Conservation (phyloP, 2,888 invertebrate species). For the Thera obeliscata region DNA sequence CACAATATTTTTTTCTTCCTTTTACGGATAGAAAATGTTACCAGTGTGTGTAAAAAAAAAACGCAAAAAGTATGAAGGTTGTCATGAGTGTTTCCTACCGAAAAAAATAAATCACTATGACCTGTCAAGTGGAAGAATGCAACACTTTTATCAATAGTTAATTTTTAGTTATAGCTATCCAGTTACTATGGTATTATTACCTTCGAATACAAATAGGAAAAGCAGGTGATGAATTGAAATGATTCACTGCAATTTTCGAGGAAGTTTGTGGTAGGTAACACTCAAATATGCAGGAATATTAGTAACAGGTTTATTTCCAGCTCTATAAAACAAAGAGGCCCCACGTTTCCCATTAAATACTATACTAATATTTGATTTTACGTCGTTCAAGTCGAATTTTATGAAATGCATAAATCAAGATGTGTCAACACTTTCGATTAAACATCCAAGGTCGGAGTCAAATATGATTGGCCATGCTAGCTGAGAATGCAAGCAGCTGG, state of each 20-base stretch:
- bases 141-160: background rate
- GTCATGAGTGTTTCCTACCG: too few relatives aligned
- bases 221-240: background rate
- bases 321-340: conserved; percentile 67
- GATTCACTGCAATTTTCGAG: conserved; percentile 10
- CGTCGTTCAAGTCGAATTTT: conserved; percentile 68
- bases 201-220: background rate
- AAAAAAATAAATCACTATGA: too few relatives aligned
- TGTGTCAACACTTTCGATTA: conserved; percentile 82
- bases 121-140: too few relatives aligned
- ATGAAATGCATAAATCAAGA: conserved; percentile 74
- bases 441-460: conserved; percentile 66
- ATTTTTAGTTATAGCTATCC: background rate
- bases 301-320: conserved; percentile 58
- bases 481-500: conserved; percentile 10
- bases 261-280: conserved; percentile 37
- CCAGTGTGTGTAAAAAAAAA: too few relatives aligned
- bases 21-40: too few relatives aligned
- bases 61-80: too few relatives aligned
- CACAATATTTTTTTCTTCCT: too few relatives aligned
- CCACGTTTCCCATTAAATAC: conserved; percentile 64
- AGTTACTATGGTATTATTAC: background rate
- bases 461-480: conserved; percentile 50
- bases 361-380: conserved; percentile 73
- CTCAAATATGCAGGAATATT: conserved; percentile 39